Conservation (phyloP, 1,140 invertebrate genomes). For the Coboldia fuscipes region DNA sequence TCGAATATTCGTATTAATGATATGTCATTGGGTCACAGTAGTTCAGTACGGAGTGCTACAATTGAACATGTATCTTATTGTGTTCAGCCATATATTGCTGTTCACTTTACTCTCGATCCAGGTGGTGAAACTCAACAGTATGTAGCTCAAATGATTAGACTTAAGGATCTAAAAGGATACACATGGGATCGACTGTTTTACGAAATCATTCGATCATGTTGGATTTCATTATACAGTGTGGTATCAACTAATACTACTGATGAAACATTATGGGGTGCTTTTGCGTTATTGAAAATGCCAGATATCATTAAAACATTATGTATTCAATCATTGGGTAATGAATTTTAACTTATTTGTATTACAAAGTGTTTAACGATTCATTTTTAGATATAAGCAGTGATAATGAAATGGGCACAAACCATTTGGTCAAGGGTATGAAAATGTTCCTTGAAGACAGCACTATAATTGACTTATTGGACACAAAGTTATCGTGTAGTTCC, state of each 20-base stretch:
- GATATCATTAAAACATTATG: slow-evolving; percentile 52
- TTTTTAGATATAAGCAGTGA: background rate
- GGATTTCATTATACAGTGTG: slow-evolving; percentile 68
- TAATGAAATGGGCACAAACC: background rate
- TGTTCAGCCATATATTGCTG: slow-evolving; percentile 47
- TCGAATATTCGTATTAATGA: no score
- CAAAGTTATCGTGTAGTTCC: slow-evolving; percentile 69
- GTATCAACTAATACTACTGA: slow-evolving; percentile 39
- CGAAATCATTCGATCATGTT: slow-evolving; percentile 71
- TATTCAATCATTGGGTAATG: slow-evolving; percentile 22
- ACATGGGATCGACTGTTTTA: slow-evolving; percentile 51
- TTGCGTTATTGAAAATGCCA: slow-evolving; percentile 79
- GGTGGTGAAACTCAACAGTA: slow-evolving; percentile 53
- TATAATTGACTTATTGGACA: slow-evolving; percentile 71
- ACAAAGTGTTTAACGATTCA: background rate
- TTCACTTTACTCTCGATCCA: slow-evolving; percentile 52
- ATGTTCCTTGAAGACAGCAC: slow-evolving; percentile 58
- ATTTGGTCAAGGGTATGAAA: slow-evolving; percentile 56
- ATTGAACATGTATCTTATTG: slow-evolving; percentile 48
- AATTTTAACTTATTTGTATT: slow-evolving; percentile 1
- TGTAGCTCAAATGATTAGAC: slow-evolving; percentile 57
- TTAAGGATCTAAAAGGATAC: slow-evolving; percentile 61
- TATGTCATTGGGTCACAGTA: background rate
- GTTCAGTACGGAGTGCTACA: slow-evolving; percentile 21
- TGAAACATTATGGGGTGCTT: slow-evolving; percentile 80